Conservation (phyloP, 1,140 invertebrate species). For the Limonius californicus region DNA sequence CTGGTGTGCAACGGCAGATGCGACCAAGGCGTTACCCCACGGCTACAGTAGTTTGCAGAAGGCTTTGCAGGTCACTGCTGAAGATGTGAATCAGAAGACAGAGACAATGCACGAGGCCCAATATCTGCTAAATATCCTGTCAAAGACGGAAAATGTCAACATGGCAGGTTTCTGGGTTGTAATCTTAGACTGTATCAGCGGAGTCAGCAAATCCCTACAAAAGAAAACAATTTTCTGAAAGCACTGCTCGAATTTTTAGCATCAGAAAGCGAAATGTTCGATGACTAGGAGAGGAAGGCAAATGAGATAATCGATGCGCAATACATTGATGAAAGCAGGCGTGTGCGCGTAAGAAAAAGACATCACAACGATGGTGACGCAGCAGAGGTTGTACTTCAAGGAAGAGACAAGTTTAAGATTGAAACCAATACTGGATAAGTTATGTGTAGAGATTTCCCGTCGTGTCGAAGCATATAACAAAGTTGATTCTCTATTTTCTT, state of each 20-base stretch:
- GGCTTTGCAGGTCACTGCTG: too few relatives aligned
- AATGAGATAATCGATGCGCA: neutral
- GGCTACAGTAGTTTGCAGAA: too few relatives aligned
- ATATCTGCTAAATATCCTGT: too few relatives aligned
- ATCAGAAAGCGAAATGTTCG: neutral
- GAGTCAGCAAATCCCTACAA: neutral
- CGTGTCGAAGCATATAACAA: neutral
- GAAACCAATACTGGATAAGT: slow-evolving; percentile 9
- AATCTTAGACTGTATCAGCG: neutral
- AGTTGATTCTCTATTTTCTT: slow-evolving; percentile 3
- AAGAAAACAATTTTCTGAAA: slow-evolving; percentile 16
- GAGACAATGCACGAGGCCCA: too few relatives aligned
- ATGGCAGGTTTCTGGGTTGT: too few relatives aligned
- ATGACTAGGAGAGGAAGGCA: slow-evolving; percentile 18
- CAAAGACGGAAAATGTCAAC: neutral
- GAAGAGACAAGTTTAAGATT: slow-evolving; percentile 13
- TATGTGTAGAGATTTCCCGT: neutral
- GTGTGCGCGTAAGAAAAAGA: slow-evolving; percentile 5
- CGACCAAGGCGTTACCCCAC: too few relatives aligned
- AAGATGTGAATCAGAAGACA: too few relatives aligned
- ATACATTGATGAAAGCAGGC: slow-evolving; percentile 12
- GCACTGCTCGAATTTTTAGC: slow-evolving; percentile 20
- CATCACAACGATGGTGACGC: slow-evolving; percentile 2
- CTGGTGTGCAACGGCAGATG: too few relatives aligned
- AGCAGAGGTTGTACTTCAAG: slow-evolving; percentile 7